Evolutionary conservation across 2,888 invertebrate species (phyloP).

Genomic region (Anoncus sp.): DNA sequence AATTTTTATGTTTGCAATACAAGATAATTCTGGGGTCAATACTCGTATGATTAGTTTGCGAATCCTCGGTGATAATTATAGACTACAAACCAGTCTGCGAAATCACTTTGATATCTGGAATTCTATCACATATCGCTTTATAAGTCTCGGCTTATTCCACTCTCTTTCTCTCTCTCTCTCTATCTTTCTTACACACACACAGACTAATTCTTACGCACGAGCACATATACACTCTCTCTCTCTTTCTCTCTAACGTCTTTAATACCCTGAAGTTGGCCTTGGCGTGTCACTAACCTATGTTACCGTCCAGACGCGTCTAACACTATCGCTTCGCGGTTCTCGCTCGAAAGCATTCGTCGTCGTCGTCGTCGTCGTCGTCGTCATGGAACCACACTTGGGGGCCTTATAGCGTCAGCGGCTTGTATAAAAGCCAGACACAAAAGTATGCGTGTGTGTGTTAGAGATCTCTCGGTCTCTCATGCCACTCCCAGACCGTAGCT

Average conservation of each 20-base stretch:
- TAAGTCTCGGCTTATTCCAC: slow-evolving; percentile 15
- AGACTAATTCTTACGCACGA: no score
- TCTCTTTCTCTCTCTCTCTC: slow-evolving; percentile 15
- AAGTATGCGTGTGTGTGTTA: slow-evolving; percentile 14
- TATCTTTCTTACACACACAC: slow-evolving; percentile 3
- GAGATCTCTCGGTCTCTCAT: slow-evolving; percentile 25
- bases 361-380: slow-evolving; percentile 11
- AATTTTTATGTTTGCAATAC: slow-evolving; percentile 15
- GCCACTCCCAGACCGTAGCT: slow-evolving; percentile 43
- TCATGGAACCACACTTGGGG: slow-evolving; percentile 23
- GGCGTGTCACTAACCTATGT: slow-evolving; percentile 81
- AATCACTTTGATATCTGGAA: slow-evolving; percentile 37
- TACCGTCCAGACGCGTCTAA: slow-evolving; percentile 74
- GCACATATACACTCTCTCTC: neutral
- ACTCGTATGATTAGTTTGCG: slow-evolving; percentile 40
- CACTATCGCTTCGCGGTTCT: slow-evolving; percentile 38
- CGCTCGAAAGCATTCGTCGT: slow-evolving; percentile 23
- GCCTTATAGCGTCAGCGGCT: slow-evolving; percentile 13
- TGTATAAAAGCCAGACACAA: slow-evolving; percentile 29
- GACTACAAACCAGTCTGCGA: slow-evolving; percentile 20
- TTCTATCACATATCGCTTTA: slow-evolving; percentile 36
- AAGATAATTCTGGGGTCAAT: slow-evolving; percentile 34
- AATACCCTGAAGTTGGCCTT: slow-evolving; percentile 72
- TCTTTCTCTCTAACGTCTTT: slow-evolving; percentile 36
- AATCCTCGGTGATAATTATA: slow-evolving; percentile 27